phyloP scores from a whole-genome alignment of 2,888 invertebrate species.

The Pollenia labialis region DNA sequence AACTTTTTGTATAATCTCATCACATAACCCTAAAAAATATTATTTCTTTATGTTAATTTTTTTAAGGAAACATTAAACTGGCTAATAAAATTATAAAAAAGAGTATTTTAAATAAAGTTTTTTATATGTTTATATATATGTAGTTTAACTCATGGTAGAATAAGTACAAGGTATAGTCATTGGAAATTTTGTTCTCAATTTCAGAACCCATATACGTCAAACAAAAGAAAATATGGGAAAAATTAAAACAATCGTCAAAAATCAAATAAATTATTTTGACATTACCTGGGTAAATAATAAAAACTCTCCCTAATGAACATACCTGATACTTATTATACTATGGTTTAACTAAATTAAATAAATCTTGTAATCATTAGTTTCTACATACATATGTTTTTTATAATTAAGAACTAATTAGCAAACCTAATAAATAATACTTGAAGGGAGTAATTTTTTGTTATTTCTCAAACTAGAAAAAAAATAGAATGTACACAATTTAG shows the following conservation, averaged over 20 bases:
- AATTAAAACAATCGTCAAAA: too few relatives aligned
- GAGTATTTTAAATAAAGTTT: not conserved
- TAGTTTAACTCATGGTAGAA: constrained; percentile 33
- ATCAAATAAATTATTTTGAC: too few relatives aligned
- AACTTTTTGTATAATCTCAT: constrained; percentile 3
- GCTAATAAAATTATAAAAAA: constrained; percentile 2
- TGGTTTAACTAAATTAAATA: constrained; percentile 42
- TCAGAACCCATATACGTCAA: too few relatives aligned
- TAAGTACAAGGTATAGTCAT: too few relatives aligned
- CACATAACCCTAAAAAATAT: not conserved
- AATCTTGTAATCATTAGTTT: constrained; percentile 25
- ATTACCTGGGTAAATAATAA: too few relatives aligned
- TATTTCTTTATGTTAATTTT: too few relatives aligned
- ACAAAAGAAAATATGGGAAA: too few relatives aligned
- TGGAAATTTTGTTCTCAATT: too few relatives aligned
- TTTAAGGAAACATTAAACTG: not conserved
- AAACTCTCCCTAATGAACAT: too few relatives aligned
- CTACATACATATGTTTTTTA: constrained; percentile 12
- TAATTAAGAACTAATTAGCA: constrained; percentile 32
- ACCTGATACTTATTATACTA: too few relatives aligned
- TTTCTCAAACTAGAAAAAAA: constrained; percentile 17
- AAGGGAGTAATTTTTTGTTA: constrained; percentile 32
- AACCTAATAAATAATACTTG: constrained; percentile 65
- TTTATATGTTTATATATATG: not conserved
- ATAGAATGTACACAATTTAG: constrained; percentile 31